Base-by-base conservation (phyloP, 1,140 invertebrate species). In the Heliconius himera region DNA sequence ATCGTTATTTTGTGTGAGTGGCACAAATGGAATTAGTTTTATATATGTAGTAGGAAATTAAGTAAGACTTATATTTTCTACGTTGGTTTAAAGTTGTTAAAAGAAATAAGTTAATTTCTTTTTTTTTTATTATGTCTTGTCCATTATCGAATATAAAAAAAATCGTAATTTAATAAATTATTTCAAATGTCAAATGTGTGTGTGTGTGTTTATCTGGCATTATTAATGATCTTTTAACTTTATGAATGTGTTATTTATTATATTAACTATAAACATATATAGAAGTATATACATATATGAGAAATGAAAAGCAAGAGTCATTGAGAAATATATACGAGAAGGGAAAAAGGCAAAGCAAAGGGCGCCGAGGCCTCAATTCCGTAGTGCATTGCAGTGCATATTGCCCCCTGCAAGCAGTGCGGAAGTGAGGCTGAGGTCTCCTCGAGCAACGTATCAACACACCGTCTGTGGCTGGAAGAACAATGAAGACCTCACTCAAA, bases 311-410 rank as follows among this genome's bases (percentile, higher is more conserved):
- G 51, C 71, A 78, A 78, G 72, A 38, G 41, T 66, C 41, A 56
- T 79, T 79, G 73, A 79, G 33, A 56, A 80, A 33, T 70, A 79
- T 71, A 75, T 26, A 49, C 49, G 49, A 51, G 49, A 71, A 54
- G 81, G 81, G 77, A 85, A 66, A 75, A 80, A 70, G 80, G 80
- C 60, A 76, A 71, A 70, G 77, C 76, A 81, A 79, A 88, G 89
- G 89, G 87, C 88, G 88, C 87, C 88, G 87, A 95, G 95, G 93
- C 96, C 95, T 97, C 97, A 98, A 98, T 98, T 98, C 97, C 97
- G 97, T 97, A 97, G 97, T 98, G 97, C 97, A 98, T 98, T 98
- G 97, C 97, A 98, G 97, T 97, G 96, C 96, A 95, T 95, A 93
- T 88, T 95, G 95, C 95, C 95, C 89, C 95, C 97, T 97, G 97